A percentile compares a stretch with the other conserved stretches of the same genome.
Evolutionary conservation across 1,140 invertebrate genomes (phyloP).

Genomic region (Argopecten irradians): DNA sequence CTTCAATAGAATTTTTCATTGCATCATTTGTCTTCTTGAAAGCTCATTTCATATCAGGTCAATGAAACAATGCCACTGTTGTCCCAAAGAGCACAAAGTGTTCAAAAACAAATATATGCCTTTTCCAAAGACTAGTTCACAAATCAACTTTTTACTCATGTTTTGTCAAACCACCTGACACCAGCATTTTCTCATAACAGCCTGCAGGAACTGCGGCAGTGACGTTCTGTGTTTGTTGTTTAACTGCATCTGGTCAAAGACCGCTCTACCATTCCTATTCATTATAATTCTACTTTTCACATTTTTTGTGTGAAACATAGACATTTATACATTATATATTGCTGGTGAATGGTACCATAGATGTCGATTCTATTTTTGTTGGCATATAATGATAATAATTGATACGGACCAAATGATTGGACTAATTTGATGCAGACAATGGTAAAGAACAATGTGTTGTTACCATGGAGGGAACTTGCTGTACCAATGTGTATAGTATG

Average conservation of each 20-base stretch:
- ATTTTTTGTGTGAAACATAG: background rate
- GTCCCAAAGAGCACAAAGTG: slow-evolving; percentile 20
- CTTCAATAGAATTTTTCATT: background rate
- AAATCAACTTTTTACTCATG: slow-evolving; percentile 23
- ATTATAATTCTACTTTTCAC: slow-evolving; percentile 22
- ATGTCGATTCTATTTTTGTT: slow-evolving; percentile 19
- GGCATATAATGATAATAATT: slow-evolving; percentile 16
- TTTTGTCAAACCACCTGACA: slow-evolving; percentile 21
- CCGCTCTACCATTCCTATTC: slow-evolving; percentile 20
- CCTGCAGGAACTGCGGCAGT: slow-evolving; percentile 19
- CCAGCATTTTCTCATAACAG: slow-evolving; percentile 21
- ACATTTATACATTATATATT: slow-evolving; percentile 14
- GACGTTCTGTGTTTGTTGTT: slow-evolving; percentile 16
- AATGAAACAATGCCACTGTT: slow-evolving; percentile 22
- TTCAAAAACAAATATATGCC: slow-evolving; percentile 23
- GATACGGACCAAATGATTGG: background rate
- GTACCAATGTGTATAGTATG: background rate
- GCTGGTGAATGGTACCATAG: slow-evolving; percentile 12
- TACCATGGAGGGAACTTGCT: slow-evolving; percentile 1
- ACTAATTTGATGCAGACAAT: background rate
- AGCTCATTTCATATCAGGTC: background rate
- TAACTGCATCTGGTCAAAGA: background rate
- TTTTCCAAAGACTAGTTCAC: slow-evolving; percentile 17
- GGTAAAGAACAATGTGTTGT: background rate
- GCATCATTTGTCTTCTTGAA: background rate